phyloP scores from a whole-genome alignment of 2,888 invertebrate genomes.

The Nomada fucata region DNA sequence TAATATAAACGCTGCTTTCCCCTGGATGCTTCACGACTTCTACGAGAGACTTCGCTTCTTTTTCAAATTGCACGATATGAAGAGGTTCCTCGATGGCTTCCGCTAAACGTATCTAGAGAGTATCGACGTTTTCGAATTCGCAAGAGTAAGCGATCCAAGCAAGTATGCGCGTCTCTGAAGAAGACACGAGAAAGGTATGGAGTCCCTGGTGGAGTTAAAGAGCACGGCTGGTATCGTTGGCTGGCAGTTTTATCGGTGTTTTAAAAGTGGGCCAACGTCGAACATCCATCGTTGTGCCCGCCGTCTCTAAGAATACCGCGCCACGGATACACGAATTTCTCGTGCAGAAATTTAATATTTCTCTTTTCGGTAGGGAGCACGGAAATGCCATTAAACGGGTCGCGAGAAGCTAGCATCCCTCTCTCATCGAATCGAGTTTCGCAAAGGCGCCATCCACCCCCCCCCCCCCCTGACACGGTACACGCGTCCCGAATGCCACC shows the following conservation, averaged over 20 bases:
- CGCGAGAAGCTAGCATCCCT: constrained; percentile 58
- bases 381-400: constrained; percentile 74
- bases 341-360: constrained; percentile 70
- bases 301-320: constrained; percentile 55
- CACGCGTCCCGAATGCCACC: constrained; percentile 58
- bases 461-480: constrained; percentile 28
- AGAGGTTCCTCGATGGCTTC: too few relatives aligned
- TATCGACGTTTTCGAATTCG: constrained; percentile 18
- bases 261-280: constrained; percentile 58
- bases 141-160: not conserved
- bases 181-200: constrained; percentile 1
- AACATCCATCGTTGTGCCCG: constrained; percentile 24
- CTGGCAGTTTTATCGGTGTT: constrained; percentile 53
- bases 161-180: not conserved
- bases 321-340: constrained; percentile 53
- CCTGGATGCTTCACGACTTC: not conserved
- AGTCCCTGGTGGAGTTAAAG: constrained; percentile 21
- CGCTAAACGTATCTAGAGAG: not conserved
- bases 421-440: constrained; percentile 68
- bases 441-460: constrained; percentile 49
- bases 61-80: not conserved
- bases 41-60: not conserved
- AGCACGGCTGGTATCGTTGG: constrained; percentile 10
- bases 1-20: not conserved
- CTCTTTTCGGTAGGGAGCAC: constrained; percentile 63